Evolutionary conservation across 1,140 invertebrate genomes (phyloP).

Genomic region (Teleopsis dalmanni): DNA sequence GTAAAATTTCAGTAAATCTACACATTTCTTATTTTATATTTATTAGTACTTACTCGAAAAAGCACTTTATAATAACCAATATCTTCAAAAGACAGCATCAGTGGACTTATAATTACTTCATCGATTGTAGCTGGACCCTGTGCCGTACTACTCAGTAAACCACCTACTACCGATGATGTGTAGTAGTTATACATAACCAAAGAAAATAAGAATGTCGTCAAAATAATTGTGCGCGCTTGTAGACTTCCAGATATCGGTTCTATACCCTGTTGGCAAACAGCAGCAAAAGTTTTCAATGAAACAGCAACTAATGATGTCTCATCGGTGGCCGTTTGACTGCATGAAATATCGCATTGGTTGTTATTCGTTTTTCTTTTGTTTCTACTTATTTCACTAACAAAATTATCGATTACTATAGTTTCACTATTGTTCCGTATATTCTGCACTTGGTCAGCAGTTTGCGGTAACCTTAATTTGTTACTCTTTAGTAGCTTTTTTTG

Average conservation of each 20-base stretch:
- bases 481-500: too few relatives aligned
- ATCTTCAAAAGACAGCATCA: constrained; percentile 37
- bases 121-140: constrained; percentile 28
- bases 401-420: too few relatives aligned
- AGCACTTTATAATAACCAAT: constrained; percentile 41
- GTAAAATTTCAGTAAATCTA: too few relatives aligned
- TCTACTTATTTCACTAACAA: too few relatives aligned
- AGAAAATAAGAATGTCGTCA: constrained; percentile 33
- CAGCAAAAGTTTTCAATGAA: constrained; percentile 22
- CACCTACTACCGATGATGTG: constrained; percentile 40
- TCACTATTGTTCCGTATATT: too few relatives aligned
- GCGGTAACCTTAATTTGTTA: too few relatives aligned
- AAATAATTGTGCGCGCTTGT: constrained; percentile 26
- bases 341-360: too few relatives aligned
- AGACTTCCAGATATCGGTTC: constrained; percentile 24
- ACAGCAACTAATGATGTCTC: neutral
- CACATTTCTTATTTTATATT: neutral
- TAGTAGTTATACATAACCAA: constrained; percentile 40
- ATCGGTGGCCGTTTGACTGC: too few relatives aligned
- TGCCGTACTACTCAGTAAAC: constrained; percentile 29
- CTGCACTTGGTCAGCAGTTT: too few relatives aligned
- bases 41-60: constrained; percentile 25
- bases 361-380: too few relatives aligned
- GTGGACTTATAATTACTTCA: constrained; percentile 26
- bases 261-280: constrained; percentile 33